These are phyloP conservation scores for Rhinoderma darwinii DNA, from an alignment of 2,113 vertebrate species.

Conservation along the genomic window DNA sequence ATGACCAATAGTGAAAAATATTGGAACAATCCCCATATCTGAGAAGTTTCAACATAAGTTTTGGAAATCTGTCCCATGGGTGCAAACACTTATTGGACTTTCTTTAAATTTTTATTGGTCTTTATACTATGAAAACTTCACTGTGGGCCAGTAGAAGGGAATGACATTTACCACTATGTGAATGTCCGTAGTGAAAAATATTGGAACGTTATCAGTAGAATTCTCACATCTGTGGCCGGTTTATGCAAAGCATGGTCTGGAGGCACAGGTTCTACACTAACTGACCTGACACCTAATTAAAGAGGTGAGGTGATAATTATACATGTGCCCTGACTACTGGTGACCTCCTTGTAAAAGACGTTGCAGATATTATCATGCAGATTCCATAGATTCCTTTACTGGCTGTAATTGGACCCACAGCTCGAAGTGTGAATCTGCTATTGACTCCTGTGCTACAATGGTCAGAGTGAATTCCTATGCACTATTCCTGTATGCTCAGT, in stretches of 20 bases:
- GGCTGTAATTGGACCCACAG: conserved; percentile 26
- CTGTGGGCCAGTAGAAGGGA: neutral
- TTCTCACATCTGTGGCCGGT: neutral
- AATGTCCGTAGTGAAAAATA: neutral
- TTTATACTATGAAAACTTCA: neutral
- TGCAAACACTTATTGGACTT: neutral
- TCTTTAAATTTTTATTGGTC: neutral
- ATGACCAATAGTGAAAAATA: neutral
- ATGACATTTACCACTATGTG: neutral
- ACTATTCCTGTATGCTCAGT: conserved; percentile 8
- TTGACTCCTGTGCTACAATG: neutral
- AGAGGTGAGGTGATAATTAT: conserved; percentile 10
- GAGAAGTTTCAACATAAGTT: too few relatives aligned
- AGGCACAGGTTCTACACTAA: neutral
- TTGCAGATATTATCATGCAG: conserved; percentile 28
- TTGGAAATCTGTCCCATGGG: neutral
- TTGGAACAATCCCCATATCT: neutral
- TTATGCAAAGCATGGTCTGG: neutral
- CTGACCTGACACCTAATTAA: conserved; percentile 16
- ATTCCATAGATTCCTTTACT: conserved; percentile 30
- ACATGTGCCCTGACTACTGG: conserved; percentile 1
- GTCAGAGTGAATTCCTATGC: conserved; percentile 11
- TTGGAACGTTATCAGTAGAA: neutral
- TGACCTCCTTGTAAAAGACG: conserved; percentile 7
- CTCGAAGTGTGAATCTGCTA: conserved; percentile 27